Evolutionary conservation across 1,140 invertebrate genomes (phyloP).

Genomic region (Procambarus clarkii): DNA sequence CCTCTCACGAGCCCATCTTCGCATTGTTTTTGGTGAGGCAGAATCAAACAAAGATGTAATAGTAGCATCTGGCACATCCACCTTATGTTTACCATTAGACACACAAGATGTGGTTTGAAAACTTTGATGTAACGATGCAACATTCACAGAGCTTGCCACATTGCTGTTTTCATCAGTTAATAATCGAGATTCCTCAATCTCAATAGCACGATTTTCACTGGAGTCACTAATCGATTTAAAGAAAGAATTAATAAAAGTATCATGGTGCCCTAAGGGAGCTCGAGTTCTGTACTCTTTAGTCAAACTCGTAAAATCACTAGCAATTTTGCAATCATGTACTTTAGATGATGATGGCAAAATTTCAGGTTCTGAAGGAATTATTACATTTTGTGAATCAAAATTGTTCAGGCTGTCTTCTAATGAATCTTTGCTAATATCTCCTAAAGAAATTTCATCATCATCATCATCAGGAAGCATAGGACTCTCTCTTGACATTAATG

Average conservation of each 20-base stretch:
- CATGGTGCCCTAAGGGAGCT: conserved; percentile 20
- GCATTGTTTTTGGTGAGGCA: conserved; percentile 17
- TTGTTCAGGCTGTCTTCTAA: conserved; percentile 51
- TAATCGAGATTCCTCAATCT: conserved; percentile 36
- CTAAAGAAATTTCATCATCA: conserved; percentile 39
- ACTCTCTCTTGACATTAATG: conserved; percentile 13
- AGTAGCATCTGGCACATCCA: not conserved
- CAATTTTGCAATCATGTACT: not conserved
- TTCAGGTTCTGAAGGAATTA: not conserved
- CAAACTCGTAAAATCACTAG: not conserved
- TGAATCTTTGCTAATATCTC: conserved; percentile 60
- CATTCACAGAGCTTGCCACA: not conserved
- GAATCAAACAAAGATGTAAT: not conserved
- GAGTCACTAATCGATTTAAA: conserved; percentile 31
- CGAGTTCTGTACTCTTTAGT: not conserved
- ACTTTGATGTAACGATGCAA: not conserved
- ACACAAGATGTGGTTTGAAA: conserved; percentile 1
- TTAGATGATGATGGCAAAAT: not conserved
- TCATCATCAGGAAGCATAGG: conserved; percentile 27
- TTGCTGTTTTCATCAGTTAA: conserved; percentile 47
- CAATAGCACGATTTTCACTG: not conserved
- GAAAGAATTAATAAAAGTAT: conserved; percentile 55
- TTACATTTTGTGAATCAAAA: not conserved
- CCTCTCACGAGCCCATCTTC: conserved; percentile 36
- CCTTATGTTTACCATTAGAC: not conserved